phyloP scores from a whole-genome alignment of 2,888 invertebrate species.

The Monopis laevigella region DNA sequence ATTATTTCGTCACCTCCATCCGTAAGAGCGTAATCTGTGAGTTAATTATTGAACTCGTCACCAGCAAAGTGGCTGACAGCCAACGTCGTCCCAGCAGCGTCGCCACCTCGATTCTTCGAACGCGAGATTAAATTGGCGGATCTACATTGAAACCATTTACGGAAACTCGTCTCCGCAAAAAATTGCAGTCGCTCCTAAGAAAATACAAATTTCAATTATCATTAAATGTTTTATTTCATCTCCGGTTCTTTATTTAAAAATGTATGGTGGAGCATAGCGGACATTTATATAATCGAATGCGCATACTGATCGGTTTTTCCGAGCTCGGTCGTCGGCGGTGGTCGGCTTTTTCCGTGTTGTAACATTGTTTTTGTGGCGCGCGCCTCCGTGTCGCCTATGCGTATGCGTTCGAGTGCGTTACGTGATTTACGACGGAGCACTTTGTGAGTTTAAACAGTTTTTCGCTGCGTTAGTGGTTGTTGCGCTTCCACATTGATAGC shows the following conservation, averaged over 20 bases:
- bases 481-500: constrained; percentile 45
- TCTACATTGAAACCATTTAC: constrained; percentile 48
- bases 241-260: constrained; percentile 48
- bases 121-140: constrained; percentile 49
- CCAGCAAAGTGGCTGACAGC: constrained; percentile 23
- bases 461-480: constrained; percentile 47
- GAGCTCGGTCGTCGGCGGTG: constrained; percentile 40
- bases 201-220: constrained; percentile 64
- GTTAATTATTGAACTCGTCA: constrained; percentile 36
- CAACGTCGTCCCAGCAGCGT: constrained; percentile 22
- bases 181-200: constrained; percentile 37
- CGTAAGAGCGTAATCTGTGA: no score
- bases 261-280: constrained; percentile 28
- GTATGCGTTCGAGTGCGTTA: constrained; percentile 27
- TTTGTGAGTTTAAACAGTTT: constrained; percentile 43
- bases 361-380: constrained; percentile 47
- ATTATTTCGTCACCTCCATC: no score
- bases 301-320: constrained; percentile 60
- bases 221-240: constrained; percentile 56
- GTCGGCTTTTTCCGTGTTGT: constrained; percentile 54
- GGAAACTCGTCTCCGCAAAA: constrained; percentile 47
- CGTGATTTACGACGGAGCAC: constrained; percentile 52
- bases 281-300: constrained; percentile 52
- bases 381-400: constrained; percentile 25
- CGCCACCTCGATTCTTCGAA: constrained; percentile 45